Percentiles rank a stretch among this genome's conserved stretches.
phyloP scores from a whole-genome alignment of 1,140 invertebrate species.

The Ceratina australensis region DNA sequence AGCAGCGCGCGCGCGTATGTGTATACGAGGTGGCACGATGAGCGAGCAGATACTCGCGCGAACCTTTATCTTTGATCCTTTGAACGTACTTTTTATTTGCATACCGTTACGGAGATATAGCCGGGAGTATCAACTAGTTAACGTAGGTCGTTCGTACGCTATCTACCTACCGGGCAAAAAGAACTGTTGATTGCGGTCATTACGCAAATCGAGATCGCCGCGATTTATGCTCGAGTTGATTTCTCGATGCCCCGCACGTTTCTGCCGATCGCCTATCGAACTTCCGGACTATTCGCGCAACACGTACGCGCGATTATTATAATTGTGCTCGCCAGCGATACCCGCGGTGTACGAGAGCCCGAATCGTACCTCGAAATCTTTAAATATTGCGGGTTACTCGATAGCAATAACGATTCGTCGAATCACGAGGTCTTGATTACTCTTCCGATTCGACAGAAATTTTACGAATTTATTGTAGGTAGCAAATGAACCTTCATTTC shows the following conservation, averaged over 20 bases:
- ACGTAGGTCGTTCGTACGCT: not conserved
- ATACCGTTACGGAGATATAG: not conserved
- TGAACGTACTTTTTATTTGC: not conserved
- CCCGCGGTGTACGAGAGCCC: not conserved
- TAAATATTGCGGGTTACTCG: not conserved
- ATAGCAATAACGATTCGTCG: not conserved
- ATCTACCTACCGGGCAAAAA: slow-evolving; percentile 5
- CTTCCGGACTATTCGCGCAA: not conserved
- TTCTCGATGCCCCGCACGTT: slow-evolving; percentile 19
- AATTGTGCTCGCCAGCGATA: slow-evolving; percentile 4
- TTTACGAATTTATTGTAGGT: no score
- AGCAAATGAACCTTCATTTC: no score
- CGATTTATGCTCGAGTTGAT: slow-evolving; percentile 17
- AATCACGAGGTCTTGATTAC: no score
- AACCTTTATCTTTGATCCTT: not conserved
- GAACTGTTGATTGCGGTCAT: slow-evolving; percentile 13
- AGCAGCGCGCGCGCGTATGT: not conserved
- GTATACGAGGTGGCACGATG: not conserved
- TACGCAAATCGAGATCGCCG: slow-evolving; percentile 38
- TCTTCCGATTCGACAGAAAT: no score
- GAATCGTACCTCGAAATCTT: not conserved
- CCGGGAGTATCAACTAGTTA: not conserved
- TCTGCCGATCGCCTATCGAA: slow-evolving; percentile 7
- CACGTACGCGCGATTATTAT: slow-evolving; percentile 5
- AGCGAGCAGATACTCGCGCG: not conserved